Evolutionary conservation across 2,113 vertebrate species (phyloP).

Genomic region (Emydura subglobosa): DNA sequence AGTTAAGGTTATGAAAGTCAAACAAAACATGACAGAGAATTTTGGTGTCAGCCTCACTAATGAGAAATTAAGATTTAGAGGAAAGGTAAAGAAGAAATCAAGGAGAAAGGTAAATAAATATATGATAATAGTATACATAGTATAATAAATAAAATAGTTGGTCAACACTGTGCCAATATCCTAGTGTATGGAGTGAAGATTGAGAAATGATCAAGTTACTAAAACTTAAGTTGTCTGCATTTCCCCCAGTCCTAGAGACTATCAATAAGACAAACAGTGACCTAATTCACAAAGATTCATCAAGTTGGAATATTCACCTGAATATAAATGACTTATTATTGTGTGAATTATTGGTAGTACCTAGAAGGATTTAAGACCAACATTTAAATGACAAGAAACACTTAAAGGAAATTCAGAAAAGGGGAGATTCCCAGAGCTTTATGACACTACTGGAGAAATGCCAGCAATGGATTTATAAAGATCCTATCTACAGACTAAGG

Average conservation of each 20-base stretch:
- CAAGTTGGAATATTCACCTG: neutral
- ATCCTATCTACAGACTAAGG: slow-evolving; percentile 30
- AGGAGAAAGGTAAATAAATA: slow-evolving; percentile 10
- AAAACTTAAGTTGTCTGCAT: neutral
- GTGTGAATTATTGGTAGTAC: neutral
- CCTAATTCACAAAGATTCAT: neutral
- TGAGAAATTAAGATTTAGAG: slow-evolving; percentile 19
- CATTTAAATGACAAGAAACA: slow-evolving; percentile 46
- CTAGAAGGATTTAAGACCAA: neutral
- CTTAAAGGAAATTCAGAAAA: slow-evolving; percentile 41
- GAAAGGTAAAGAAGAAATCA: neutral
- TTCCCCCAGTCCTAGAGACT: neutral
- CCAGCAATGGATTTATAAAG: slow-evolving; percentile 63
- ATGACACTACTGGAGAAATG: slow-evolving; percentile 57
- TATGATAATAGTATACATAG: neutral
- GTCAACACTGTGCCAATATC: slow-evolving; percentile 5
- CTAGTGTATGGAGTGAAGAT: slow-evolving; percentile 54
- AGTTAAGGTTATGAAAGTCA: neutral
- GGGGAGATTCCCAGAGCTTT: slow-evolving; percentile 43
- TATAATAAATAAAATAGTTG: slow-evolving; percentile 13
- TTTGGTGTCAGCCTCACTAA: neutral
- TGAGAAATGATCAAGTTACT: slow-evolving; percentile 21
- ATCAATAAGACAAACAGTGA: neutral
- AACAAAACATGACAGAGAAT: neutral
- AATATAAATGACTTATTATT: neutral